These are phyloP conservation scores for Lamproptera curius DNA, from an alignment of 2,888 invertebrate species.

Conservation along the genomic window DNA sequence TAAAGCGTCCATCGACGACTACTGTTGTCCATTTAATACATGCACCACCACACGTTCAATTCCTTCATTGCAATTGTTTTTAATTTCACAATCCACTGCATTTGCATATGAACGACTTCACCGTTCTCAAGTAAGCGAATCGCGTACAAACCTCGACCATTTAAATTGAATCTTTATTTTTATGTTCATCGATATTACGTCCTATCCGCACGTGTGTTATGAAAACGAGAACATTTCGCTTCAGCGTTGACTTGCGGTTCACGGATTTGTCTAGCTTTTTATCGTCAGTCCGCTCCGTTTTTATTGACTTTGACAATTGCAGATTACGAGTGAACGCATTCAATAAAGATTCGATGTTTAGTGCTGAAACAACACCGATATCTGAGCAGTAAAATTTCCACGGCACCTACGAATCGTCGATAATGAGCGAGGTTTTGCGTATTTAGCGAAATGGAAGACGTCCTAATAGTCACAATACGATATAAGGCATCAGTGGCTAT, in stretches of 20 bases:
- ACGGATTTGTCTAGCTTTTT: conserved; percentile 33
- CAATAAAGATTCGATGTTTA: conserved; percentile 13
- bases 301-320: conserved; percentile 32
- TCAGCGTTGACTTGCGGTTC: conserved; percentile 1
- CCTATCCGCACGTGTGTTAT: conserved; percentile 38
- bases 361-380: conserved; percentile 7
- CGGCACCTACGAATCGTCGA: not conserved
- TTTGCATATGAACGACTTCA: conserved; percentile 9
- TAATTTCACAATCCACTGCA: conserved; percentile 12
- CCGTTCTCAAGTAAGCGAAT: conserved; percentile 5
- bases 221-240: conserved; percentile 40
- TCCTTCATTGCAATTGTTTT: conserved; percentile 9
- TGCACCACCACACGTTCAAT: too few species aligned
- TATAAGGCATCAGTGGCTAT: too few species aligned
- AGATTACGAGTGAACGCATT: conserved; percentile 3
- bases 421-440: not conserved
- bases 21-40: too few species aligned
- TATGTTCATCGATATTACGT: conserved; percentile 53
- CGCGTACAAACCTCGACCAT: conserved; percentile 36
- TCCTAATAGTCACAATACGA: too few species aligned
- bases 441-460: not conserved
- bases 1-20: too few species aligned
- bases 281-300: conserved; percentile 32
- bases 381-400: not conserved
- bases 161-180: conserved; percentile 64